These are phyloP conservation scores for Microtus agrestis DNA, from an alignment of 2,797 vertebrate genomes.

Conservation along the genomic window DNA sequence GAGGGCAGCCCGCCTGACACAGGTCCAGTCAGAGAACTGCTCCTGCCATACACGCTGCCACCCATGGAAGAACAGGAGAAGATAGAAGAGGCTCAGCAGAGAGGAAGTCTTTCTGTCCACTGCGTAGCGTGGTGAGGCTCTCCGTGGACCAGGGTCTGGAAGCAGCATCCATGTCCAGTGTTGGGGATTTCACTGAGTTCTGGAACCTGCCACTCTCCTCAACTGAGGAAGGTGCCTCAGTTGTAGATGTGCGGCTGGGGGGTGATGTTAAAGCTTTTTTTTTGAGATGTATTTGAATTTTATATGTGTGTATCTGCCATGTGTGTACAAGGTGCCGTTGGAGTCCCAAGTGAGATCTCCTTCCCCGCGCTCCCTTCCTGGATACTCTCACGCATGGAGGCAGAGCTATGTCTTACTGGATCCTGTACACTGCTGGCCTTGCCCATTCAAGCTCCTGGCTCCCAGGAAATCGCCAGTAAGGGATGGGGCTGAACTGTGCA, in stretches of 20 bases:
- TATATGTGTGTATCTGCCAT: not conserved
- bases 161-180: not conserved
- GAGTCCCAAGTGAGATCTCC: not conserved
- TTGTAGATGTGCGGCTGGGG: not conserved
- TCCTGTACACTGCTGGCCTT: not conserved
- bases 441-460: not conserved
- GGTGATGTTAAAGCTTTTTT: not conserved
- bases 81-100: not conserved
- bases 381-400: fast-evolving
- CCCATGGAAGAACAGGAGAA: not conserved
- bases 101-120: not conserved
- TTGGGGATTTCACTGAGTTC: not conserved
- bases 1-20: not conserved
- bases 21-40: not conserved
- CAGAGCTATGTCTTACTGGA: not conserved
- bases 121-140: not conserved
- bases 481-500: too few relatives aligned
- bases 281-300: not conserved
- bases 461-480: not conserved
- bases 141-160: not conserved
- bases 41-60: not conserved
- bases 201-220: not conserved
- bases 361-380: not conserved
- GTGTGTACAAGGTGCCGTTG: not conserved
- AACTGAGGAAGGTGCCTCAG: not conserved